Conservation (phyloP, 1,140 invertebrate species). For the Drosophila sulfurigaster region DNA sequence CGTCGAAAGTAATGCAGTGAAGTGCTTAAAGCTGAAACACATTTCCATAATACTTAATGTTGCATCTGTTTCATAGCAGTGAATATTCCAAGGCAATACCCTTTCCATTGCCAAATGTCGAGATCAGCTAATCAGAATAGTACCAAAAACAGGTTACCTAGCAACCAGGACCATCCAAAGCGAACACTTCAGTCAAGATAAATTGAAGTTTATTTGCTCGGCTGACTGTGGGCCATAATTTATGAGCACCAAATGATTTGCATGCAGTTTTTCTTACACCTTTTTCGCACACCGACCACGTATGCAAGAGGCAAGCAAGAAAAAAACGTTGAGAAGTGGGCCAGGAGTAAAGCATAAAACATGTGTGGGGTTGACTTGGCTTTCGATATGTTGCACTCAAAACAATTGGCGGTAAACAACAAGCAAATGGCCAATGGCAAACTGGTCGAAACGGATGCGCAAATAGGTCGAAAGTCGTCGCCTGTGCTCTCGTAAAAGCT, state of each 20-base stretch:
- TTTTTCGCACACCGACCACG: constrained; percentile 24
- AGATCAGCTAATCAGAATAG: constrained; percentile 15
- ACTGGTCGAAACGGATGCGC: constrained; percentile 61
- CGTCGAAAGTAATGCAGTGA: background rate
- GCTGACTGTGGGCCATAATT: constrained; percentile 61
- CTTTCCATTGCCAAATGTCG: no score
- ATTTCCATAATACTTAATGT: background rate
- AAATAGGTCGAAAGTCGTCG: constrained; percentile 39
- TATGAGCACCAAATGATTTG: constrained; percentile 77
- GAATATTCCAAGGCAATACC: background rate
- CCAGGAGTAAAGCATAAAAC: constrained; percentile 22
- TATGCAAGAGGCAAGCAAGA: background rate
- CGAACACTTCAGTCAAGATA: constrained; percentile 50
- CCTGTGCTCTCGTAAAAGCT: constrained; percentile 32
- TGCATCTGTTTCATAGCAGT: background rate
- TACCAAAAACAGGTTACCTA: background rate
- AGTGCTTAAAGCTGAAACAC: no score
- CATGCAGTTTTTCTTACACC: constrained; percentile 65
- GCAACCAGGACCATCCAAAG: background rate
- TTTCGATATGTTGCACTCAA: constrained; percentile 69
- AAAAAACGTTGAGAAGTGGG: constrained; percentile 21
- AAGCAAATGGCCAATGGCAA: constrained; percentile 44
- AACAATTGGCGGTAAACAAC: constrained; percentile 68
- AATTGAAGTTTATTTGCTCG: constrained; percentile 72
- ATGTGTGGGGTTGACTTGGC: constrained; percentile 52